These are phyloP conservation scores for Anniella stebbinsi DNA, from an alignment of 2,797 vertebrate genomes.

Conservation along the genomic window DNA sequence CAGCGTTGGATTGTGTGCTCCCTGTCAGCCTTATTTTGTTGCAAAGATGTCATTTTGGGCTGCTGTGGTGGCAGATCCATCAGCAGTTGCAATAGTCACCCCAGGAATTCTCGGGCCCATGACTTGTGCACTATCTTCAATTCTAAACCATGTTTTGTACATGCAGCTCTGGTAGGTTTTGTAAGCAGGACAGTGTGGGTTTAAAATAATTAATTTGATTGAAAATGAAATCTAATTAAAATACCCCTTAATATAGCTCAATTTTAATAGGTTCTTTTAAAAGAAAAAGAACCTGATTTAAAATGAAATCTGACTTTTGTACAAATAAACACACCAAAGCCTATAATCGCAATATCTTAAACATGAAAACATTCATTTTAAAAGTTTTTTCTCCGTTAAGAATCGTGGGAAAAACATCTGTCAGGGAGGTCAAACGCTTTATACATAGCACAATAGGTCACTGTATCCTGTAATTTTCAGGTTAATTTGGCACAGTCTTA, in stretches of 20 bases:
- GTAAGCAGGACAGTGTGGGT: neutral
- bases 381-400: neutral
- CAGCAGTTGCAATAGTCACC: no score
- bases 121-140: no score
- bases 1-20: no score
- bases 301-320: neutral
- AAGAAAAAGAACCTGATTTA: neutral
- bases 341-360: neutral
- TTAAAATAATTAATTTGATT: neutral
- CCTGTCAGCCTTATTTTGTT: no score
- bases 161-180: no score
- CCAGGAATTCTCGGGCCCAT: no score
- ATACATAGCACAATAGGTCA: neutral
- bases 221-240: neutral
- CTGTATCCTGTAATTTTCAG: slow-evolving; percentile 6
- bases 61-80: no score
- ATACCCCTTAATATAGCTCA: neutral
- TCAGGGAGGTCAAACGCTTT: neutral
- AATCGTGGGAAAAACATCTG: neutral
- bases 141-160: no score
- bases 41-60: no score
- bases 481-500: neutral
- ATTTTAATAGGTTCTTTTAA: neutral
- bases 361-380: neutral
- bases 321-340: neutral